Evolutionary conservation across 2,113 vertebrate species (phyloP).

Genomic region (Rhinolophus ferrumequinum): DNA sequence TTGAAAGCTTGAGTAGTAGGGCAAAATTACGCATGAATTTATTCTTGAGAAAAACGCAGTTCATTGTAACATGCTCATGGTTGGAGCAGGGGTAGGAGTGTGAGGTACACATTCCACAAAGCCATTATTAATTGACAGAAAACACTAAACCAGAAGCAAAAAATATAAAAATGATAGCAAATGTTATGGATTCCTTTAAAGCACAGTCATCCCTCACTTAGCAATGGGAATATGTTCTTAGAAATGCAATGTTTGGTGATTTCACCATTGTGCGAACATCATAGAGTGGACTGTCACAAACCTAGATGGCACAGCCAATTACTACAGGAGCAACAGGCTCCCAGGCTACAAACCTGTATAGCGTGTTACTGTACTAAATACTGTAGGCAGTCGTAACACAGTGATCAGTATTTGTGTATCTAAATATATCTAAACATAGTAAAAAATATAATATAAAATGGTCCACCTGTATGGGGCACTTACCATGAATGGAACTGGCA

Average conservation of each 20-base stretch:
- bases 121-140: background rate
- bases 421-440: background rate
- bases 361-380: background rate
- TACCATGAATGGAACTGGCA: background rate
- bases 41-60: conserved; percentile 23
- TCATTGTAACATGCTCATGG: background rate
- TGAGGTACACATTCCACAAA: background rate
- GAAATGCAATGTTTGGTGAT: background rate
- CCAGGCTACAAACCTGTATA: background rate
- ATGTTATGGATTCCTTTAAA: background rate
- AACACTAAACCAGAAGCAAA: background rate
- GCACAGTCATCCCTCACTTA: background rate
- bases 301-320: no score
- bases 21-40: background rate
- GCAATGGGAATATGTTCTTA: background rate
- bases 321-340: no score
- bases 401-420: background rate
- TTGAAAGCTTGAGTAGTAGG: background rate
- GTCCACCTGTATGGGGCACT: no score
- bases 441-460: background rate
- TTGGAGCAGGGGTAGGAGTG: background rate
- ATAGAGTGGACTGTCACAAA: no score
- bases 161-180: background rate
- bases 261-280: background rate
- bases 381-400: background rate